Evolutionary conservation across 2,888 invertebrate genomes (phyloP).

Genomic region (Agrilus biguttatus): DNA sequence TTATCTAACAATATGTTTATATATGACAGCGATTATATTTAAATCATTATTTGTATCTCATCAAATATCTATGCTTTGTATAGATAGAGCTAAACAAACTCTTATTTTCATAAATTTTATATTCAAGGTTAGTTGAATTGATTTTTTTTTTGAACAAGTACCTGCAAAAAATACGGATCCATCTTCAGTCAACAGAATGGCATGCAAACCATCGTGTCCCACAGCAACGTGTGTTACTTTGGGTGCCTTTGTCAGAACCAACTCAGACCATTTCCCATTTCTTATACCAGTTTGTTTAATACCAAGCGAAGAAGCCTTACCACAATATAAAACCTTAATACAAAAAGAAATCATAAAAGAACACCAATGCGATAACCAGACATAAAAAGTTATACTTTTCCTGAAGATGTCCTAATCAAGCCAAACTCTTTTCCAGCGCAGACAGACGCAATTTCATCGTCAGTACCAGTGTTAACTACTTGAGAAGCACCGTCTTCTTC

Average conservation of each 20-base stretch:
- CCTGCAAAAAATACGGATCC: conserved; percentile 74
- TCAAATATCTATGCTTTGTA: too few species aligned
- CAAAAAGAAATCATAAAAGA: conserved; percentile 1
- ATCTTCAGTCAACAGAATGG: conserved; percentile 80
- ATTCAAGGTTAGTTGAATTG: neutral
- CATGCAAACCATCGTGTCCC: conserved; percentile 90
- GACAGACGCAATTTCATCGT: conserved; percentile 67
- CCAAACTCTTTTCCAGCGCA: conserved; percentile 85
- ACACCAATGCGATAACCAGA: neutral
- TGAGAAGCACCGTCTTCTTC: conserved; percentile 44
- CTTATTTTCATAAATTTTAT: too few species aligned
- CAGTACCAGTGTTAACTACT: conserved; percentile 31
- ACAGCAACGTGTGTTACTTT: conserved; percentile 66
- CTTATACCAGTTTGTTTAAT: conserved; percentile 49
- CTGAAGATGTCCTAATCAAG: conserved; percentile 66
- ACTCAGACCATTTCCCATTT: conserved; percentile 45
- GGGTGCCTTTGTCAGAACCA: conserved; percentile 53
- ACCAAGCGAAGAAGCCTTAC: conserved; percentile 74
- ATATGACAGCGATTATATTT: too few species aligned
- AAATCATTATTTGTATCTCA: too few species aligned
- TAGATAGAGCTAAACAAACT: too few species aligned
- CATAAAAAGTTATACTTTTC: conserved; percentile 47
- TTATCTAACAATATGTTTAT: too few species aligned
- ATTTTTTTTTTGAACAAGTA: conserved; percentile 8
- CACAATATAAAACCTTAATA: conserved; percentile 63